Percentiles rank a stretch among this genome's conserved stretches.
Evolutionary conservation across 2,888 invertebrate genomes (phyloP).

Genomic region (Himalopsyche anomala): DNA sequence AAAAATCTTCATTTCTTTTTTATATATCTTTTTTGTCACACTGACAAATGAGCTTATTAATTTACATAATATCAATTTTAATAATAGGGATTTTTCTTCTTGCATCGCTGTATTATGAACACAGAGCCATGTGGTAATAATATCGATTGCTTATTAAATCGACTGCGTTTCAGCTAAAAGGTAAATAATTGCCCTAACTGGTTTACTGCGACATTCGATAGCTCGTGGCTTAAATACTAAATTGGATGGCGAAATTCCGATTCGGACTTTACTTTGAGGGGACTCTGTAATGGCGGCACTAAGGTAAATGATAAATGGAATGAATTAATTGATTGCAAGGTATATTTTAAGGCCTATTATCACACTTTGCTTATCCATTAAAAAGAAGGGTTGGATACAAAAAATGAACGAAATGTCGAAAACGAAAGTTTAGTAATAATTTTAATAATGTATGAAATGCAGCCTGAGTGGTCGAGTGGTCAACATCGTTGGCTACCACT

Average conservation of each 20-base stretch:
- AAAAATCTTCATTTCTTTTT: too few species aligned
- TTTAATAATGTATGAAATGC: too few species aligned
- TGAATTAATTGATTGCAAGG: slow-evolving; percentile 29
- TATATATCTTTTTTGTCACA: too few species aligned
- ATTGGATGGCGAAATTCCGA: slow-evolving; percentile 63
- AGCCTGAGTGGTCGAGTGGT: too few species aligned
- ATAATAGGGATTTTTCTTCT: neutral
- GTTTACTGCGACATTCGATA: slow-evolving; percentile 66
- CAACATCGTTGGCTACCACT: too few species aligned
- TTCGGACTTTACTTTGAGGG: slow-evolving; percentile 41
- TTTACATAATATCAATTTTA: too few species aligned
- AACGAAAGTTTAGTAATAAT: too few species aligned
- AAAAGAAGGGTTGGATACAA: neutral
- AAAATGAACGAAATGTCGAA: neutral
- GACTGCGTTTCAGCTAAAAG: slow-evolving; percentile 64
- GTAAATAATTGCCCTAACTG: slow-evolving; percentile 66
- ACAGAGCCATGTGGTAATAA: slow-evolving; percentile 60
- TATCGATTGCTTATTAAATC: slow-evolving; percentile 66
- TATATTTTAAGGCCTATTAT: neutral
- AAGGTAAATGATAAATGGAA: slow-evolving; percentile 31
- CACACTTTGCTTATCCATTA: neutral
- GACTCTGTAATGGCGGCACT: slow-evolving; percentile 1
- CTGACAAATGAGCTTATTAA: too few species aligned
- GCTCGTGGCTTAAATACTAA: slow-evolving; percentile 66
- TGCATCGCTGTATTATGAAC: neutral